A percentile compares a stretch with the other conserved stretches of the same genome.
phyloP scores from a whole-genome alignment of 2,888 invertebrate species.

The Epinotia bilunana region DNA sequence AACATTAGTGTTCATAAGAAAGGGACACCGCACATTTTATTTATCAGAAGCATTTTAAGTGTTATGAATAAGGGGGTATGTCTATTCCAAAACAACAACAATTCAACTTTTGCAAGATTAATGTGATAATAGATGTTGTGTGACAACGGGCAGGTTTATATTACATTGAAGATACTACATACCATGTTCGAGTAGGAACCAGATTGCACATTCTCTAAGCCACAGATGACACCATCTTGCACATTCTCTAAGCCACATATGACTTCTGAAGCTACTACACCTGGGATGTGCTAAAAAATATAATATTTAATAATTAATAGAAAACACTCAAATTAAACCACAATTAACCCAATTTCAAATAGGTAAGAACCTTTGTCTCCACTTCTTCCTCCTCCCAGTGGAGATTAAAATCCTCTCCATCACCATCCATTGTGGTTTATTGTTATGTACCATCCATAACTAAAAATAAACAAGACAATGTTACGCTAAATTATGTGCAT shows the following conservation, averaged over 20 bases:
- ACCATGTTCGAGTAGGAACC: constrained; percentile 71
- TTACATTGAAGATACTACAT: constrained; percentile 46
- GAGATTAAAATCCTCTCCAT: constrained; percentile 71
- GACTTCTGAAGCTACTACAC: constrained; percentile 60
- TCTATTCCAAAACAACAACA: no score
- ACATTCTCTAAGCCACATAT: constrained; percentile 69
- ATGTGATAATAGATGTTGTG: not conserved
- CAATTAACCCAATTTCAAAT: constrained; percentile 34
- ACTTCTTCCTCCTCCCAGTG: constrained; percentile 79
- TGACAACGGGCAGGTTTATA: no score
- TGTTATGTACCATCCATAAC: constrained; percentile 56
- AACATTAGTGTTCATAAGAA: no score
- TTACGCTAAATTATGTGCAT: constrained; percentile 41
- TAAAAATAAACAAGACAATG: constrained; percentile 43
- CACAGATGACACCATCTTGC: constrained; percentile 65
- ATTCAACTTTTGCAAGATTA: no score
- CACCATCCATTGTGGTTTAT: constrained; percentile 67
- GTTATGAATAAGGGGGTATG: no score
- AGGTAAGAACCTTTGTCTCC: constrained; percentile 68
- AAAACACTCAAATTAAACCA: not conserved
- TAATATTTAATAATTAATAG: constrained; percentile 27
- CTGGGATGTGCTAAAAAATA: constrained; percentile 64
- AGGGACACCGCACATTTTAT: no score
- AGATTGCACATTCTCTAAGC: constrained; percentile 64
- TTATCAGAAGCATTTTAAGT: no score